Conservation (phyloP, 1,140 invertebrate species). For the Pentalonia nigronervosa region DNA sequence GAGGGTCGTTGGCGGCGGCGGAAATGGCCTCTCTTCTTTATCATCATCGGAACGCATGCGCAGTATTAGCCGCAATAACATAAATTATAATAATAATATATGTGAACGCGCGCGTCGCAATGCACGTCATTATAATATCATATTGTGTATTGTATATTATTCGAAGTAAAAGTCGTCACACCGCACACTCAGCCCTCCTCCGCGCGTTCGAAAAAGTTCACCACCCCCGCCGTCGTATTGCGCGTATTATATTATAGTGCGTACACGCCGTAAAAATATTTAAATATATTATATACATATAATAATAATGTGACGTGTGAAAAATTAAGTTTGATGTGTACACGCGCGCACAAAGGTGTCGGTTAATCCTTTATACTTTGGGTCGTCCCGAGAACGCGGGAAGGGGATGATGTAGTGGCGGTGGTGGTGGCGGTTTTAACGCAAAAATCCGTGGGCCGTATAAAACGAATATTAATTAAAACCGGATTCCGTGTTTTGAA, state of each 20-base stretch:
- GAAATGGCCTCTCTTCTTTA: constrained; percentile 16
- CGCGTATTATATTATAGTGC: background rate
- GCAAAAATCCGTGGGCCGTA: constrained; percentile 51
- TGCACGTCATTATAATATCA: background rate
- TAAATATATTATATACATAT: background rate
- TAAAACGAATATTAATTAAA: constrained; percentile 58
- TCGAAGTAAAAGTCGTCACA: background rate
- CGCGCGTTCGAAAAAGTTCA: background rate
- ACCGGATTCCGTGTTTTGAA: constrained; percentile 53
- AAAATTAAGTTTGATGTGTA: constrained; percentile 3
- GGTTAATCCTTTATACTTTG: constrained; percentile 38
- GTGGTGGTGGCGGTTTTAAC: constrained; percentile 2
- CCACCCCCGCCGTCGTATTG: background rate
- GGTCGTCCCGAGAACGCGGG: background rate
- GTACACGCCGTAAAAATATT: background rate
- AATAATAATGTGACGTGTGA: constrained; percentile 2
- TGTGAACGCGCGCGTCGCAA: background rate
- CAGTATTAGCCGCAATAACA: background rate
- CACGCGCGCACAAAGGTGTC: background rate
- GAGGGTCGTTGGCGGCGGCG: background rate
- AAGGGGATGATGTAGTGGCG: background rate
- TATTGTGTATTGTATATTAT: background rate
- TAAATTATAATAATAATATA: background rate
- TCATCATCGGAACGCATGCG: background rate
- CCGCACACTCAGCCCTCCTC: background rate